Evolutionary conservation across 2,888 invertebrate species (phyloP).

Genomic region (Rhingia campestris): DNA sequence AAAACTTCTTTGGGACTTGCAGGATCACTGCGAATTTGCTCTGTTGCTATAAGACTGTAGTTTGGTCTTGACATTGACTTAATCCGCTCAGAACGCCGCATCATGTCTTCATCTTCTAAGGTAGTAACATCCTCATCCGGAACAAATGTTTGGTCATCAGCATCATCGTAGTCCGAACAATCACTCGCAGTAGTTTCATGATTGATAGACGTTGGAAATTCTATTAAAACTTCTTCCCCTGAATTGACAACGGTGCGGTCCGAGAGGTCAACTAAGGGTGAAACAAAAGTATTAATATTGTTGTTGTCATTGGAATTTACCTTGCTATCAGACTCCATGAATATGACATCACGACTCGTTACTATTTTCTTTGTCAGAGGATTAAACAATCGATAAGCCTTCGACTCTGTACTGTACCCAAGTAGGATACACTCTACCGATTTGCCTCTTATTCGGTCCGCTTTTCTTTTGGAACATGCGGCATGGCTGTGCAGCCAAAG

Average conservation of each 20-base stretch:
- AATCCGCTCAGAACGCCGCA: conserved; percentile 34
- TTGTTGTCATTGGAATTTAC: conserved; percentile 15
- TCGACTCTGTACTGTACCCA: conserved; percentile 57
- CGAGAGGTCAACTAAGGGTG: conserved; percentile 4
- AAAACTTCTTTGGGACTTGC: too few relatives aligned
- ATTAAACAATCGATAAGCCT: conserved; percentile 51
- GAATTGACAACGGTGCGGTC: conserved; percentile 28
- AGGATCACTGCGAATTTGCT: conserved; percentile 14
- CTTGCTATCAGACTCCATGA: conserved; percentile 25
- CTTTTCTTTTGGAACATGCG: conserved; percentile 66
- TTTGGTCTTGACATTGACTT: conserved; percentile 8
- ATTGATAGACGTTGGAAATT: conserved; percentile 31
- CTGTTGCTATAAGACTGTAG: conserved; percentile 19
- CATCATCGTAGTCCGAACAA: conserved; percentile 28
- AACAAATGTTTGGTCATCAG: conserved; percentile 22
- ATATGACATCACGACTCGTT: conserved; percentile 38
- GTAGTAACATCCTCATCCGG: conserved; percentile 26
- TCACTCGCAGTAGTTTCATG: conserved; percentile 17
- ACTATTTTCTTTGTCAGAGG: conserved; percentile 17
- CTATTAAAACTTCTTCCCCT: conserved; percentile 15
- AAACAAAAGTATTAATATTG: conserved; percentile 9
- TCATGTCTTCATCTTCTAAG: conserved; percentile 10
- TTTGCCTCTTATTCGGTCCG: conserved; percentile 48
- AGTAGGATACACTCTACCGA: conserved; percentile 58
- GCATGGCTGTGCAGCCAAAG: conserved; percentile 63